phyloP scores from a whole-genome alignment of 2,113 vertebrate species.

The Aepyceros melampus region DNA sequence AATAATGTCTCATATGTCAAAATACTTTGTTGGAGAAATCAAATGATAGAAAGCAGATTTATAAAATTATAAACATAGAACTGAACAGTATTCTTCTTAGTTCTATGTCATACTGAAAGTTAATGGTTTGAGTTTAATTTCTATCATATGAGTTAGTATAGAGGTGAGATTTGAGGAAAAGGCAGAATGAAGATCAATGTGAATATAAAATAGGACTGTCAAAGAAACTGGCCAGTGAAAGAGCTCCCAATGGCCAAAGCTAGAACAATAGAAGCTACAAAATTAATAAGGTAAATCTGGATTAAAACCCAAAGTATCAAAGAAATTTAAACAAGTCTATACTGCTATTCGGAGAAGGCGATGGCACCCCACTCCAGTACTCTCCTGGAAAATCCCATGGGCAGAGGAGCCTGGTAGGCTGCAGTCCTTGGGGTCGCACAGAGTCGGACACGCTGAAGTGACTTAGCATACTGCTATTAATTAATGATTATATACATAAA shows the following conservation, averaged over 20 bases:
- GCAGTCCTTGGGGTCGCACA: too few species aligned
- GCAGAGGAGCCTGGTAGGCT: too few species aligned
- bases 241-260: background rate
- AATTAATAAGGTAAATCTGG: background rate
- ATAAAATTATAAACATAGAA: background rate
- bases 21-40: slow-evolving; percentile 28
- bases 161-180: background rate
- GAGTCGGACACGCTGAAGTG: too few species aligned
- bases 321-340: background rate
- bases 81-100: background rate
- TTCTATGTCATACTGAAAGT: background rate
- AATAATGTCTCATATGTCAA: slow-evolving; percentile 36
- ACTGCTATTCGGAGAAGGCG: background rate
- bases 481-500: background rate
- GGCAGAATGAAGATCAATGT: background rate
- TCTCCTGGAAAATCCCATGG: too few species aligned
- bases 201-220: background rate
- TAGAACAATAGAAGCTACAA: background rate
- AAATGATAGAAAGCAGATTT: slow-evolving; percentile 20
- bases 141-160: background rate
- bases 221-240: background rate
- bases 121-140: background rate
- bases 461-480: background rate
- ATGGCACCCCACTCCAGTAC: too few species aligned
- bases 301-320: background rate